phyloP scores from a whole-genome alignment of 2,113 vertebrate species.

The Varanus komodoensis region DNA sequence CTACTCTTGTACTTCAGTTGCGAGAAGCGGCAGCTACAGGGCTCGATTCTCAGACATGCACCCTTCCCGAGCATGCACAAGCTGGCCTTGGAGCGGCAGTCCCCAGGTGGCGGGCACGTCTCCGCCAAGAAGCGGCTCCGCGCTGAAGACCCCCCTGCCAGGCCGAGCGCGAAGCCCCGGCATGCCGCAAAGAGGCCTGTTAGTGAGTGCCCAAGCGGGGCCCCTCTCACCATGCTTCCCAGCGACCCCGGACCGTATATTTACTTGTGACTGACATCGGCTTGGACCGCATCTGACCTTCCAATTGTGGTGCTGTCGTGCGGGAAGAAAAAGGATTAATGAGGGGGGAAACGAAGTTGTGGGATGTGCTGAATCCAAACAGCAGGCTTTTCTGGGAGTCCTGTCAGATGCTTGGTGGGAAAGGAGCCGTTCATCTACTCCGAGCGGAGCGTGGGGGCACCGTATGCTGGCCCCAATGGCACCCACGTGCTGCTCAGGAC shows the following conservation, averaged over 20 bases:
- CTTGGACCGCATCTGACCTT: slow-evolving; percentile 82
- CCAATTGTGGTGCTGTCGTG: slow-evolving; percentile 83
- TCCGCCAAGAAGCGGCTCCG: background rate
- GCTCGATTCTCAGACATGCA: slow-evolving; percentile 13
- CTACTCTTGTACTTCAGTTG: background rate
- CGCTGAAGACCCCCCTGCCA: too few species aligned
- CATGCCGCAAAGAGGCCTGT: slow-evolving; percentile 38
- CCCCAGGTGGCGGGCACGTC: slow-evolving; percentile 22
- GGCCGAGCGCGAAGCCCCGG: background rate
- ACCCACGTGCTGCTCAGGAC: background rate
- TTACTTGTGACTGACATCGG: slow-evolving; percentile 94
- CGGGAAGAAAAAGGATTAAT: slow-evolving; percentile 82
- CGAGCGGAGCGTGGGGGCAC: background rate
- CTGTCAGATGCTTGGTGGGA: background rate
- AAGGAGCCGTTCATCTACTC: background rate
- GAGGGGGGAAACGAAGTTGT: slow-evolving; percentile 35
- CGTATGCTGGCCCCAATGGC: background rate
- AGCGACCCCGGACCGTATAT: slow-evolving; percentile 74
- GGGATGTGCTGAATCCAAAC: slow-evolving; percentile 4
- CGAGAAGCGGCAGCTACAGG: rapidly evolving
- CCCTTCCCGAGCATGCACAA: slow-evolving; percentile 58
- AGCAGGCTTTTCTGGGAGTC: background rate
- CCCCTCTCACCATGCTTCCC: slow-evolving; percentile 88
- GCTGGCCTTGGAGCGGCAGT: slow-evolving; percentile 50
- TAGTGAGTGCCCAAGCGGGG: slow-evolving; percentile 81